A percentile compares a stretch with the other conserved stretches of the same genome.
Conservation (phyloP, 2,888 invertebrate species). For the Aphidius colemani region DNA sequence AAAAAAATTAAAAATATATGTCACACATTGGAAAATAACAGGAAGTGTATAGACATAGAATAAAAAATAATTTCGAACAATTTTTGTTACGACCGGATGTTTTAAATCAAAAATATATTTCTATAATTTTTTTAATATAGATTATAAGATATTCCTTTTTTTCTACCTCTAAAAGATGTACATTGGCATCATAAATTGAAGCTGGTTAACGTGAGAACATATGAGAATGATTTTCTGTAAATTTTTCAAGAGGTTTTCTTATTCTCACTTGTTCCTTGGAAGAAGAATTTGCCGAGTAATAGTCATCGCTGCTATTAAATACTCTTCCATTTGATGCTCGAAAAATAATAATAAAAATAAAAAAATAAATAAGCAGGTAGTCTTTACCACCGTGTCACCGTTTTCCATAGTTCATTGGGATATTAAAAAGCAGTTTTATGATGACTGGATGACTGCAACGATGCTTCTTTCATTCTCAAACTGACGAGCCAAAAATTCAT, state of each 20-base stretch:
- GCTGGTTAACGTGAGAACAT: constrained; percentile 21
- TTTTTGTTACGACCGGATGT: constrained; percentile 11
- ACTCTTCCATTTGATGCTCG: constrained; percentile 33
- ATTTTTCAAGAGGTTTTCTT: constrained; percentile 14
- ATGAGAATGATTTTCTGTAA: constrained; percentile 8
- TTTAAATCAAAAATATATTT: background rate
- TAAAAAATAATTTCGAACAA: background rate
- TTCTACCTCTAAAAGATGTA: background rate
- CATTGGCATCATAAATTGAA: too few relatives aligned
- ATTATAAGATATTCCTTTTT: background rate
- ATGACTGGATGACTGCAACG: constrained; percentile 48
- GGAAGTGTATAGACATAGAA: constrained; percentile 6
- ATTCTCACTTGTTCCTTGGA: constrained; percentile 30
- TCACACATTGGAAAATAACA: constrained; percentile 35
- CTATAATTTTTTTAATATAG: background rate
- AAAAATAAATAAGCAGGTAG: constrained; percentile 44
- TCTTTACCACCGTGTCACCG: constrained; percentile 47
- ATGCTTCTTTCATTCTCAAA: constrained; percentile 13
- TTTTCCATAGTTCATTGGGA: constrained; percentile 31
- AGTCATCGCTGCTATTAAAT: constrained; percentile 49
- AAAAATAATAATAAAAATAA: background rate
- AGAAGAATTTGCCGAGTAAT: constrained; percentile 59
- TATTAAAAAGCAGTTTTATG: constrained; percentile 57
- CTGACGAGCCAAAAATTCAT: constrained; percentile 13
- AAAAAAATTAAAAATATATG: constrained; percentile 39